A percentile compares a stretch with the other conserved stretches of the same genome.
Conservation (phyloP, 2,888 invertebrate species). For the Unio pictorum region DNA sequence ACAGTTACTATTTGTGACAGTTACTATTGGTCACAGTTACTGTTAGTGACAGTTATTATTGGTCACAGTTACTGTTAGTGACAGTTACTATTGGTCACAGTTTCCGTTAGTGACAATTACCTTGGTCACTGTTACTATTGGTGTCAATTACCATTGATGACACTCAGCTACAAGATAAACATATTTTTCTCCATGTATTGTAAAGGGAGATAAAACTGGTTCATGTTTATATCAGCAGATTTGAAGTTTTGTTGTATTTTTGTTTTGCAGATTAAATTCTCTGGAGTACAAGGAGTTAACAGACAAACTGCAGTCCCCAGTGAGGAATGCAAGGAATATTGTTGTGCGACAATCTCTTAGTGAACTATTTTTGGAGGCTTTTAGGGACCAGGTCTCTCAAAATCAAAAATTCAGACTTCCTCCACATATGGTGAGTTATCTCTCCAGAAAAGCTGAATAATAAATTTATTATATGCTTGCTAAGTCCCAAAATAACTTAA, state of each 20-base stretch:
- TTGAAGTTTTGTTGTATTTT: conserved; percentile 1
- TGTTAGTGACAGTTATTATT: not conserved
- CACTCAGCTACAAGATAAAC: too few species aligned
- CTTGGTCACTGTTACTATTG: not conserved
- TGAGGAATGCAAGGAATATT: conserved; percentile 80
- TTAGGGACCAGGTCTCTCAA: conserved; percentile 78
- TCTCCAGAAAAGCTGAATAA: not conserved
- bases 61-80: not conserved
- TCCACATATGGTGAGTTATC: conserved; percentile 53
- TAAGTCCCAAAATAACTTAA: too few species aligned
- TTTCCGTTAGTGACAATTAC: not conserved
- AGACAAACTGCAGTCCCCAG: conserved; percentile 80
- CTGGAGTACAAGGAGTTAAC: conserved; percentile 84
- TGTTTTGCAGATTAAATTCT: conserved; percentile 77
- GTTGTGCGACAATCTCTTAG: conserved; percentile 84
- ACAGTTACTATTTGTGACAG: not conserved
- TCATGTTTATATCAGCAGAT: too few species aligned
- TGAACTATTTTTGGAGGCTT: conserved; percentile 88
- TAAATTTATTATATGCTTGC: not conserved
- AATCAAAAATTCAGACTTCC: conserved; percentile 59
- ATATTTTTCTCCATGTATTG: too few species aligned
- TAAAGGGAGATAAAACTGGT: too few species aligned
- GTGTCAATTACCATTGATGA: not conserved
- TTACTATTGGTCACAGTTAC: not conserved
- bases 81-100: not conserved